Evolutionary conservation across 2,797 vertebrate species (phyloP).

Genomic region (Clarias pachynema): DNA sequence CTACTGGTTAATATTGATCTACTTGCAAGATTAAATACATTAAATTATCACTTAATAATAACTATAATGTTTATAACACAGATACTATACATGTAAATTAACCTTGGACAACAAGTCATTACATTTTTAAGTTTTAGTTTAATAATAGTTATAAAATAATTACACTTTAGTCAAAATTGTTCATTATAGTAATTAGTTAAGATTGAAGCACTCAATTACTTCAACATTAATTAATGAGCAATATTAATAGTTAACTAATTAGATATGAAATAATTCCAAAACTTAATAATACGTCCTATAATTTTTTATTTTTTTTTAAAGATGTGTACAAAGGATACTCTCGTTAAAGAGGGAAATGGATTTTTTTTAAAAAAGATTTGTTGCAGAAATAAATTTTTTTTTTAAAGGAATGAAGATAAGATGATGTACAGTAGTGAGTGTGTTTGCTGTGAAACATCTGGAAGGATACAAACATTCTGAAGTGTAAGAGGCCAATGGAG

Average conservation of each 20-base stretch:
- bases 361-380: too few species aligned
- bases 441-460: not conserved
- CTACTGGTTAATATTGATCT: not conserved
- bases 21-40: not conserved
- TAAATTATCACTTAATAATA: not conserved
- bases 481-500: not conserved
- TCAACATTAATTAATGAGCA: not conserved
- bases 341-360: not conserved
- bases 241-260: not conserved
- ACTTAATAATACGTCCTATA: not conserved
- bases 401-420: not conserved
- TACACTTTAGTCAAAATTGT: not conserved
- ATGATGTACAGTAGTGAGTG: not conserved
- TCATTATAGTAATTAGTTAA: not conserved
- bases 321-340: not conserved
- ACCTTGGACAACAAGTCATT: not conserved
- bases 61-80: not conserved
- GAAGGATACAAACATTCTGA: not conserved
- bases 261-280: not conserved
- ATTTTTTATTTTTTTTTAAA: too few species aligned
- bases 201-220: not conserved
- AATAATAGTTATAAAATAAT: not conserved
- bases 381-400: not conserved
- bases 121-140: not conserved
- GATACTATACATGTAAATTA: not conserved